Evolutionary conservation across 2,113 vertebrate species (phyloP).

Genomic region (Rhegmatorhina hoffmannsi): DNA sequence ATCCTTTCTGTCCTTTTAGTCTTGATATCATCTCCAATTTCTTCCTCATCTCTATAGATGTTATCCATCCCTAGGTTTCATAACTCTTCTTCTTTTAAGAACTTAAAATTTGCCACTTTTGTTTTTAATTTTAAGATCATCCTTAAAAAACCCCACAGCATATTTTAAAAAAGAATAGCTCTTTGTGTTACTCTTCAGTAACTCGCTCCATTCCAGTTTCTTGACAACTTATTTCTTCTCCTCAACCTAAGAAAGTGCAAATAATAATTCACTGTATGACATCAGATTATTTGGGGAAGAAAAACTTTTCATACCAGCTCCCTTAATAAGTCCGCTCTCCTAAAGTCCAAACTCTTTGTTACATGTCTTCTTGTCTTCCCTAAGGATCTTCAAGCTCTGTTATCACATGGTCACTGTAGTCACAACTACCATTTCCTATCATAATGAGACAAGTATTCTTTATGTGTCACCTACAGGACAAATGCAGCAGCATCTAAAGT

Average conservation of each 20-base stretch:
- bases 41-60: not conserved
- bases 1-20: not conserved
- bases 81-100: not conserved
- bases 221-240: not conserved
- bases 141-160: not conserved
- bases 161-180: not conserved
- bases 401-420: not conserved
- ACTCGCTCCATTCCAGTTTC: not conserved
- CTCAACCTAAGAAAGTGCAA: not conserved
- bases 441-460: not conserved
- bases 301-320: not conserved
- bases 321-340: not conserved
- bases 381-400: not conserved
- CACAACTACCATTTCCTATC: not conserved
- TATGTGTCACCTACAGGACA: not conserved
- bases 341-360: not conserved
- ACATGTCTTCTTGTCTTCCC: not conserved
- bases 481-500: not conserved
- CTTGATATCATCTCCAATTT: not conserved
- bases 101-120: not conserved
- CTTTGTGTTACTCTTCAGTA: not conserved
- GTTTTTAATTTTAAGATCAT: not conserved
- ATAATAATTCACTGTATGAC: not conserved
- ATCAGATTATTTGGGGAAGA: not conserved
- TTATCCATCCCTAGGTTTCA: not conserved